Base-by-base conservation (phyloP, 2,113 vertebrate genomes). In the Takifugu flavidus region DNA sequence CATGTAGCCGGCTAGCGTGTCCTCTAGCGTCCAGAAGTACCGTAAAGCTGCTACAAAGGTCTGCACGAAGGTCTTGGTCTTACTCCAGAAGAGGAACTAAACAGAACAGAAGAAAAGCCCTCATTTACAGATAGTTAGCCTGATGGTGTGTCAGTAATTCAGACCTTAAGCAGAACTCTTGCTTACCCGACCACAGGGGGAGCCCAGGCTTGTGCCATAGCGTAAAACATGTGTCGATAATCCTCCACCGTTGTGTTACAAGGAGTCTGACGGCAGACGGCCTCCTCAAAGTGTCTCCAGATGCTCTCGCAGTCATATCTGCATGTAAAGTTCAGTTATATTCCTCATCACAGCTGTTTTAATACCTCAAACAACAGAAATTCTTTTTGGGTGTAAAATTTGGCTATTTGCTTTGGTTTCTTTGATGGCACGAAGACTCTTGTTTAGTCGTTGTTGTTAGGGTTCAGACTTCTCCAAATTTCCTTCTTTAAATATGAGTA, bases 41-140 rank as follows among this genome's bases (percentile, higher is more conserved):
- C 31, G 70, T 2, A 69, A 67, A 11, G 84, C 70, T 0, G 88
- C 82, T 4, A 81, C 61, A 11, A 89, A 91, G 62, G 78, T 89
- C 59, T 90, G 86, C 76, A 91, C 80, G 59, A 90, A 51, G 1
- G 51, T 61, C 45, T 81, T 70, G 60, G 90, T 92, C 73, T 91
- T 90, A 72, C 91, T 92, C 91, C 91, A 92, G 67, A 92, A 90
- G 45, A 92, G 87, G 31, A 89, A 84, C 91, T 92, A n/a, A 46
- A 43, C 6, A 55, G 20, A 7, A 15, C 15, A 5, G 4, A 61
- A 27, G 12, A 4, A 29, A 3, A 53, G 4, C 2, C 34, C 34
- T 39, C 7, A 2, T 39, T 39, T 11, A 39, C 2, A 11, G 34
- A 3, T 10, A 11, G 34, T 31, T 3, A 31, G 29, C 29, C 29